Percentiles rank a stretch among this genome's conserved stretches.
These are phyloP conservation scores for Pipistrellus pygmaeus DNA, from an alignment of 2,797 vertebrate genomes.

Conservation along the genomic window DNA sequence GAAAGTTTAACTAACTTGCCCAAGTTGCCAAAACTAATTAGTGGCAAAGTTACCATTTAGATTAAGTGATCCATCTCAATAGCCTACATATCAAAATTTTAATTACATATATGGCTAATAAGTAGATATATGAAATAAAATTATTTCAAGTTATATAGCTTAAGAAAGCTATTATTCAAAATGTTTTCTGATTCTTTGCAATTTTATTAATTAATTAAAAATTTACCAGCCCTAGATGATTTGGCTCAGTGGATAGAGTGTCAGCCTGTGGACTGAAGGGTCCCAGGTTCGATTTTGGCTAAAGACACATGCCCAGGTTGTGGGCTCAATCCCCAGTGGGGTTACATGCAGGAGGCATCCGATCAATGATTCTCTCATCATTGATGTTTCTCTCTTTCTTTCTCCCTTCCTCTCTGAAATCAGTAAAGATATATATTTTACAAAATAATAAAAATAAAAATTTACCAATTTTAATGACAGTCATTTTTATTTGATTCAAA, in stretches of 20 bases:
- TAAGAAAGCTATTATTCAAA: neutral
- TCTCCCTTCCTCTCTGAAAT: no score
- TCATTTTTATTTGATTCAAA: slow-evolving; percentile 38
- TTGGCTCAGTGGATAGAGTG: no score
- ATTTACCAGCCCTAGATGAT: neutral
- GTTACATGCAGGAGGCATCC: no score
- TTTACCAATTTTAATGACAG: neutral
- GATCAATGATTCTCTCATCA: no score
- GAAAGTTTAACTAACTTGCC: neutral
- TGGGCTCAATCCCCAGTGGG: no score
- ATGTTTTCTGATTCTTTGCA: neutral
- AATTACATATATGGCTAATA: neutral
- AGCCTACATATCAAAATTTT: neutral
- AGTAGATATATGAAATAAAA: neutral
- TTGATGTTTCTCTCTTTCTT: no score
- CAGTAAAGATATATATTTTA: no score
- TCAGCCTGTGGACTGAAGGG: no score
- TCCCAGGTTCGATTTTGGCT: no score
- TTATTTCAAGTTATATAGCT: neutral
- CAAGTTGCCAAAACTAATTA: neutral
- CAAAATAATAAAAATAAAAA: no score
- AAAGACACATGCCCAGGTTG: no score
- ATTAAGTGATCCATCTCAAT: neutral
- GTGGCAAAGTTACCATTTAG: neutral
- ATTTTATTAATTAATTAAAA: slow-evolving; percentile 10